A percentile compares a stretch with the other conserved stretches of the same genome.
Evolutionary conservation across 2,888 invertebrate species (phyloP).

Genomic region (Morpho helenor): DNA sequence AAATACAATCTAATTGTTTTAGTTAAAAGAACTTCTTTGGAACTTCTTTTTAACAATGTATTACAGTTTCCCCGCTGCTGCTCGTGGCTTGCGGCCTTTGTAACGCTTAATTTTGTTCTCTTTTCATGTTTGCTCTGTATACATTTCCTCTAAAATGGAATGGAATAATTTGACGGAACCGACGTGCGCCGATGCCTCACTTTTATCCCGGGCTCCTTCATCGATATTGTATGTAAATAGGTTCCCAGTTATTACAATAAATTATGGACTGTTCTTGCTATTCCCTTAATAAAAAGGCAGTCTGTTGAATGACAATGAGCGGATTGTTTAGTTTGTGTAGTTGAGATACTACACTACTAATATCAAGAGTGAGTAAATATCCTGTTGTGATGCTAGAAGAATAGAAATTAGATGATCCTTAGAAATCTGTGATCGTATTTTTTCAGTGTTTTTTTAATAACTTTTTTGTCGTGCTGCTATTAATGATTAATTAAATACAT

Average conservation of each 20-base stretch:
- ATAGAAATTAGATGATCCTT: no score
- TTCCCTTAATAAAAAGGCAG: constrained; percentile 3
- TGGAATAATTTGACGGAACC: constrained; percentile 68
- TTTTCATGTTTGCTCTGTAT: constrained; percentile 76
- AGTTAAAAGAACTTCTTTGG: no score
- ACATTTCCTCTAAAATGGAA: constrained; percentile 73
- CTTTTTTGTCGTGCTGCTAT: no score
- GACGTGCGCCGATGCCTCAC: constrained; percentile 42
- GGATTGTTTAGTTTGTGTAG: constrained; percentile 4
- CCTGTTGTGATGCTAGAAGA: no score
- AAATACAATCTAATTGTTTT: no score
- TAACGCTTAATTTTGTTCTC: constrained; percentile 74
- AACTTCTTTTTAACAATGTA: no score
- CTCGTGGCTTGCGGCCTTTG: constrained; percentile 34
- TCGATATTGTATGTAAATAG: constrained; percentile 48
- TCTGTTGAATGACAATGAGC: constrained; percentile 12
- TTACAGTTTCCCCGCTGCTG: constrained; percentile 29
- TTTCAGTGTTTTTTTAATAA: no score
- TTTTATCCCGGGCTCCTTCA: constrained; percentile 29
- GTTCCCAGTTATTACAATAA: constrained; percentile 41
- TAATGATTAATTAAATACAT: no score
- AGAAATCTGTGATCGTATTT: no score
- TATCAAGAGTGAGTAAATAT: no score
- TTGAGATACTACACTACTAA: background rate
- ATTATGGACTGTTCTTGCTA: constrained; percentile 41